A percentile compares a stretch with the other conserved stretches of the same genome.
Conservation (phyloP, 2,797 vertebrate species). For the Prionace glauca region DNA sequence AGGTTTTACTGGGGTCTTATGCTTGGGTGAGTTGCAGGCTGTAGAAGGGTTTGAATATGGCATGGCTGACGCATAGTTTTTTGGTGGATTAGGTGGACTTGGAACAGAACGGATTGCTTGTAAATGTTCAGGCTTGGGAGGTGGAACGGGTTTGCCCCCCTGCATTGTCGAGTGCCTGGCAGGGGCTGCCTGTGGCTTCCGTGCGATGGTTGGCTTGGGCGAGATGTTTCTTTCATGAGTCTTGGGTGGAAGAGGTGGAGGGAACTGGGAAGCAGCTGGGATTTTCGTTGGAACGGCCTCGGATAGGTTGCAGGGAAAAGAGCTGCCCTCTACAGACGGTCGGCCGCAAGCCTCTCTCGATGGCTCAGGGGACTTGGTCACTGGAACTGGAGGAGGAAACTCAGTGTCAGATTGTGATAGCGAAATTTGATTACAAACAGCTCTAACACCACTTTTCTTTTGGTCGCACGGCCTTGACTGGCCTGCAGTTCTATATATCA, state of each 20-base stretch:
- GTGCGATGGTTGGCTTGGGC: conserved; percentile 59
- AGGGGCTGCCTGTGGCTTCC: conserved; percentile 62
- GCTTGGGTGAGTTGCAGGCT: conserved; percentile 41
- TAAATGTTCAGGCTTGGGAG: conserved; percentile 54
- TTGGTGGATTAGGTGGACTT: conserved; percentile 37
- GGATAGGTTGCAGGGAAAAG: conserved; percentile 28
- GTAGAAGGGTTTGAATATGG: conserved; percentile 46
- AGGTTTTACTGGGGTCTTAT: conserved; percentile 23
- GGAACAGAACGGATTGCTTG: conserved; percentile 41
- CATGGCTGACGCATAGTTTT: conserved; percentile 40
- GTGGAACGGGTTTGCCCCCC: conserved; percentile 53
- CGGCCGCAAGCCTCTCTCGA: conserved; percentile 37
- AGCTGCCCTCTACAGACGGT: conserved; percentile 37
- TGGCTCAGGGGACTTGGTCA: conserved; percentile 54
- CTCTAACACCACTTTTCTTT: conserved; percentile 54
- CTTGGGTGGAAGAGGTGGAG: conserved; percentile 55
- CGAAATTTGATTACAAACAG: conserved; percentile 63
- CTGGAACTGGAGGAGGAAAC: conserved; percentile 66
- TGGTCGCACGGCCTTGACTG: conserved; percentile 64
- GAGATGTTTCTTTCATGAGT: conserved; percentile 49
- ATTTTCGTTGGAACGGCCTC: not conserved
- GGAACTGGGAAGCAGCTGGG: conserved; percentile 42
- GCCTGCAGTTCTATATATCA: conserved; percentile 80
- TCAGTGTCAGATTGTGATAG: conserved; percentile 54
- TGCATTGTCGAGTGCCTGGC: conserved; percentile 45